phyloP scores from a whole-genome alignment of 2,888 invertebrate species.

The Eugnorisma glareosa region DNA sequence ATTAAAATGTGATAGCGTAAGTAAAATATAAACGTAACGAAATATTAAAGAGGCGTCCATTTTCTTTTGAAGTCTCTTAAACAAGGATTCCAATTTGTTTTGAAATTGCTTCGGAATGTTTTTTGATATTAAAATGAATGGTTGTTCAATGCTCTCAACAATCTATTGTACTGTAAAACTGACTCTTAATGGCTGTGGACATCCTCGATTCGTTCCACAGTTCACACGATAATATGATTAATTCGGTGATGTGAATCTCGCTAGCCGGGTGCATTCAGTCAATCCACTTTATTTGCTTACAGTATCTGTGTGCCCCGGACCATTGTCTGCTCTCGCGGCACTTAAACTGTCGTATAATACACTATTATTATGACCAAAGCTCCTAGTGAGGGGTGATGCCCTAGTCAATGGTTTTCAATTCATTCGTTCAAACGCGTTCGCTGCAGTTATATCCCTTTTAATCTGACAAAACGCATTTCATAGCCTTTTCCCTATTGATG shows the following conservation, averaged over 20 bases:
- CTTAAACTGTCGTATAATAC: conserved; percentile 78
- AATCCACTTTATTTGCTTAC: conserved; percentile 71
- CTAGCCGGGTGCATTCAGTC: conserved; percentile 64
- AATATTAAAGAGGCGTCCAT: conserved; percentile 8
- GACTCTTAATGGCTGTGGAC: conserved; percentile 22
- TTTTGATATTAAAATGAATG: not conserved
- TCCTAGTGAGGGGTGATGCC: conserved; percentile 77
- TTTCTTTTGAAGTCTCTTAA: conserved; percentile 31
- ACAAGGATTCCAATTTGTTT: conserved; percentile 22
- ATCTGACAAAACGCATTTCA: conserved; percentile 63
- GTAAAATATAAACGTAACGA: conserved; percentile 30
- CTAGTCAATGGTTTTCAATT: conserved; percentile 77
- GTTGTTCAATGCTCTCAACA: conserved; percentile 4
- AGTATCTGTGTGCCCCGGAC: conserved; percentile 67
- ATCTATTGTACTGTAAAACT: conserved; percentile 1
- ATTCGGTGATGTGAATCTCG: conserved; percentile 23
- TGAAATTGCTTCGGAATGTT: conserved; percentile 13
- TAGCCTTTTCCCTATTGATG: conserved; percentile 23
- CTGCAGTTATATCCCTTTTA: conserved; percentile 70
- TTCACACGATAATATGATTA: conserved; percentile 54
- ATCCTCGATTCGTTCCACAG: conserved; percentile 37
- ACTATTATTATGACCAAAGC: conserved; percentile 77
- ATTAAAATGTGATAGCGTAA: conserved; percentile 58
- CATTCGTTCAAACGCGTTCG: conserved; percentile 59
- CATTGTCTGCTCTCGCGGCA: conserved; percentile 74